phyloP scores from a whole-genome alignment of 2,113 vertebrate species.

The Monarcha castaneiventris region DNA sequence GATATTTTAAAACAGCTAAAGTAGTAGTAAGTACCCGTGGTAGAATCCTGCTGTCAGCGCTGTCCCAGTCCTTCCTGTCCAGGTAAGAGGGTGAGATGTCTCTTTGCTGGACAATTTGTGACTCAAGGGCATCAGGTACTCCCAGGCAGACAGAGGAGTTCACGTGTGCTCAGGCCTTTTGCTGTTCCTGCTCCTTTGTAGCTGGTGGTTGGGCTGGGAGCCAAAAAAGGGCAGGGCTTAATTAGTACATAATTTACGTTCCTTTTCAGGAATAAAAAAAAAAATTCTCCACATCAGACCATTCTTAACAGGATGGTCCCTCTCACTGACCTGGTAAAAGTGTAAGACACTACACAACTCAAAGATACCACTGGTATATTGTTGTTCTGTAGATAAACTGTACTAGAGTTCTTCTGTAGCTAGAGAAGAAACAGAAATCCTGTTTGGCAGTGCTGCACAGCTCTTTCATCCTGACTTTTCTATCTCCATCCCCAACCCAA shows the following conservation, averaged over 20 bases:
- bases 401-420: not conserved
- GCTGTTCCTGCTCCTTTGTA: not conserved
- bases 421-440: not conserved
- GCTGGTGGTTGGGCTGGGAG: not conserved
- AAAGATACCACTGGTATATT: not conserved
- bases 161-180: not conserved
- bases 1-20: not conserved
- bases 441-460: not conserved
- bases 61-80: not conserved
- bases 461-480: not conserved
- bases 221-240: conserved; percentile 44
- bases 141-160: not conserved
- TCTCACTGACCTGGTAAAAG: not conserved
- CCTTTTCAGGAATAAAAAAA: not conserved
- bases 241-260: not conserved
- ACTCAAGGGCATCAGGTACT: not conserved
- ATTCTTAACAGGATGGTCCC: not conserved
- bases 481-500: not conserved
- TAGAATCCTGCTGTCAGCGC: not conserved
- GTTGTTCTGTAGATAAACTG: not conserved
- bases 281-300: not conserved
- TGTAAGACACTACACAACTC: not conserved
- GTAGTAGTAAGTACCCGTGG: conserved; percentile 5
- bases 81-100: not conserved
- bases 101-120: not conserved